Conservation (phyloP, 30 jellyfish, hydroid and myxozoan species). For the Aurelia coerulea region DNA sequence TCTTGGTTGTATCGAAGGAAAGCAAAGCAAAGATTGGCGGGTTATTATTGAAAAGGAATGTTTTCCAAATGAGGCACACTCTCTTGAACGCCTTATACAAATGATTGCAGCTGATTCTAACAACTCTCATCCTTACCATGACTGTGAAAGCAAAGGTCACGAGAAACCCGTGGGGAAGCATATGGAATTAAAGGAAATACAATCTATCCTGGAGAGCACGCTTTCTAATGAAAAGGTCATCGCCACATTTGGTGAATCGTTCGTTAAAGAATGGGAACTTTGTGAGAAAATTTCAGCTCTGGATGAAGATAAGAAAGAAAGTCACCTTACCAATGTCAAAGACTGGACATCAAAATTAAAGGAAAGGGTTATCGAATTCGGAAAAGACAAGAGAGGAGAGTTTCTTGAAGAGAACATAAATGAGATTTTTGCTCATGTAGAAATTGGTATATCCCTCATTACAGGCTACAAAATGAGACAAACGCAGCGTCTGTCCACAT, state of each 20-base stretch:
- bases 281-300: neutral
- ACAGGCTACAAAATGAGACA: conserved; percentile 21
- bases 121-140: neutral
- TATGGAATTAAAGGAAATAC: neutral
- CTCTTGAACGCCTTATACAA: neutral
- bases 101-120: neutral
- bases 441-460: conserved; percentile 7
- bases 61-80: neutral
- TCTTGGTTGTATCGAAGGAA: neutral
- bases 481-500: conserved; percentile 6
- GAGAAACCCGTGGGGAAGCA: neutral
- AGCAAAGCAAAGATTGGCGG: neutral
- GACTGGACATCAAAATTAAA: neutral
- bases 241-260: conserved; percentile 6
- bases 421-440: conserved; percentile 12
- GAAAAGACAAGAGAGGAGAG: neutral
- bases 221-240: conserved; percentile 1
- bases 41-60: neutral
- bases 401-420: conserved; percentile 3
- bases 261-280: conserved; percentile 4
- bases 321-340: neutral
- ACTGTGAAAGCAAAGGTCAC: neutral
- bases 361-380: neutral
- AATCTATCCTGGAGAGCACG: neutral
- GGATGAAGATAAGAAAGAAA: neutral